Percentiles rank a stretch among this genome's conserved stretches.
Evolutionary conservation across 2,888 invertebrate genomes (phyloP).

Genomic region (Drosophila infuscata): DNA sequence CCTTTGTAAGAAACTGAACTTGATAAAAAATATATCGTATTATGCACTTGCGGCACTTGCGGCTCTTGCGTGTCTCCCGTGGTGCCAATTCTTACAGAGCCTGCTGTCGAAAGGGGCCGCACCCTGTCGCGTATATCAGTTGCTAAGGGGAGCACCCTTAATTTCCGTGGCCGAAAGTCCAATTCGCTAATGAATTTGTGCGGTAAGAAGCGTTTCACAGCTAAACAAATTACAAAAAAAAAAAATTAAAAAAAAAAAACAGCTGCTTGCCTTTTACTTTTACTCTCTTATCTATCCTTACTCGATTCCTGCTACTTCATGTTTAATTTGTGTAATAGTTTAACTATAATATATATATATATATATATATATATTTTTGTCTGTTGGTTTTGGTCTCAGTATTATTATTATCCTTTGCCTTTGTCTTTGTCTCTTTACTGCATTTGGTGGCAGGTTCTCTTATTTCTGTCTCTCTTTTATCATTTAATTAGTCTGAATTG

Average conservation of each 20-base stretch:
- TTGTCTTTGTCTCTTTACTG: constrained; percentile 4
- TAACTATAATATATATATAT: constrained; percentile 8
- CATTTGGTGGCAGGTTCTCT: constrained; percentile 14
- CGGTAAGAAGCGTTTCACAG: constrained; percentile 90
- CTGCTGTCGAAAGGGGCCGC: constrained; percentile 87
- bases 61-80: constrained; percentile 49
- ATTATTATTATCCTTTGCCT: constrained; percentile 14
- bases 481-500: constrained; percentile 16
- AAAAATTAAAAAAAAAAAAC: constrained; percentile 28
- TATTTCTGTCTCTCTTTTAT: neutral
- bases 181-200: constrained; percentile 98
- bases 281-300: constrained; percentile 43
- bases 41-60: constrained; percentile 58
- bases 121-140: constrained; percentile 90
- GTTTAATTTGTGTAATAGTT: constrained; percentile 38
- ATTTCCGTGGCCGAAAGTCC: constrained; percentile 96
- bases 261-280: constrained; percentile 65
- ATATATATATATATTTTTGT: constrained; percentile 4
- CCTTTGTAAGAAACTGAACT: constrained; percentile 36
- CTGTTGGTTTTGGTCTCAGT: constrained; percentile 27
- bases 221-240: constrained; percentile 38
- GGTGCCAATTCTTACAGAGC: constrained; percentile 83
- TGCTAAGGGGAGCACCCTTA: constrained; percentile 91
- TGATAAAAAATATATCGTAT: constrained; percentile 41
- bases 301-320: constrained; percentile 41